Evolutionary conservation across 2,797 vertebrate genomes (phyloP).

Genomic region (Hippopotamyrus pictus): DNA sequence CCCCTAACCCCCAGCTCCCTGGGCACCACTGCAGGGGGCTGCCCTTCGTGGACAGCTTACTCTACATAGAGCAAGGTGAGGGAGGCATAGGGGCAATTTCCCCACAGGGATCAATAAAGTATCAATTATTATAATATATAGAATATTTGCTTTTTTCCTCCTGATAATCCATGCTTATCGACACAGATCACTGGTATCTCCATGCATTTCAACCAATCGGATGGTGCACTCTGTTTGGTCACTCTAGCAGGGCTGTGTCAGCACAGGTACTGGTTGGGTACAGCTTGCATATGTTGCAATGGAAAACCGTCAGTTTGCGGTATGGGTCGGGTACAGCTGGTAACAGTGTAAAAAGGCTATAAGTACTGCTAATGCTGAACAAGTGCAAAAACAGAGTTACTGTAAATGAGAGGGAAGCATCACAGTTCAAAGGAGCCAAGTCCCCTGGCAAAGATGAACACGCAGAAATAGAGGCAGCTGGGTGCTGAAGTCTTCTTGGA

Average conservation of each 20-base stretch:
- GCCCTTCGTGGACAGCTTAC: too few species aligned
- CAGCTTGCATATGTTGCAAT: neutral
- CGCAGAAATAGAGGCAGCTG: neutral
- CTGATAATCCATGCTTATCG: neutral
- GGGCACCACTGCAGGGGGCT: too few species aligned
- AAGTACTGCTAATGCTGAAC: neutral
- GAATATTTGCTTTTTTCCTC: neutral
- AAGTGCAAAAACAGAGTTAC: neutral
- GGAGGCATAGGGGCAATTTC: too few species aligned
- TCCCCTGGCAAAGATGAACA: neutral
- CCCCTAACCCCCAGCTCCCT: too few species aligned
- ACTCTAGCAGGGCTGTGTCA: neutral
- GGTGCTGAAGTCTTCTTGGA: neutral
- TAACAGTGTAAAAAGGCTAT: neutral
- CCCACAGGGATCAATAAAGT: too few species aligned
- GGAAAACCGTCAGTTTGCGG: neutral
- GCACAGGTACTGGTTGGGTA: neutral
- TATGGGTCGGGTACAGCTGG: neutral
- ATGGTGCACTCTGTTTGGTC: neutral
- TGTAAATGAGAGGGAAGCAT: neutral
- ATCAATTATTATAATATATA: neutral
- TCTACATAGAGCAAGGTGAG: too few species aligned
- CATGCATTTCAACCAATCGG: neutral
- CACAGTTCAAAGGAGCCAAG: neutral
- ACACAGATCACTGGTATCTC: neutral